Evolutionary conservation across 1,140 invertebrate species (phyloP).

Genomic region (Dendrolimus kikuchii): DNA sequence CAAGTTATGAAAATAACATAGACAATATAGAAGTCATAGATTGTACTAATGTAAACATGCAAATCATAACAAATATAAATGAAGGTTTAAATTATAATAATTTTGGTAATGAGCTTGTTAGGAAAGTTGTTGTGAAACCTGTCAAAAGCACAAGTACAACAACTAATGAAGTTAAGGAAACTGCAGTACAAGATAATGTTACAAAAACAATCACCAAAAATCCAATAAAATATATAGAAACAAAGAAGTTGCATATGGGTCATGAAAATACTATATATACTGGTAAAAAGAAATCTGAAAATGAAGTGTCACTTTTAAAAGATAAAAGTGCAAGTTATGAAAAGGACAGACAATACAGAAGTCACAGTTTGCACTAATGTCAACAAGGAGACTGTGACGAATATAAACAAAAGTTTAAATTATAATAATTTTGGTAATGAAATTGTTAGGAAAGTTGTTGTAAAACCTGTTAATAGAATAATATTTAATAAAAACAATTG

Average conservation of each 20-base stretch:
- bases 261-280: no score
- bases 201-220: no score
- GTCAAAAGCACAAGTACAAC: conserved; percentile 36
- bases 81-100: conserved; percentile 50
- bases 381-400: conserved; percentile 32
- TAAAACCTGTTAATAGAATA: conserved; percentile 51
- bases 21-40: conserved; percentile 40
- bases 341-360: conserved; percentile 15
- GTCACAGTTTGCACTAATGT: conserved; percentile 46
- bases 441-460: conserved; percentile 29
- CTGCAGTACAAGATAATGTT: no score
- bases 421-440: conserved; percentile 51
- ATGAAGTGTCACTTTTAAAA: no score
- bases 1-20: background rate
- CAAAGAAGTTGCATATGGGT: no score
- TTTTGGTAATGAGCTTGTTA: conserved; percentile 47
- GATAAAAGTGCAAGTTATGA: no score
- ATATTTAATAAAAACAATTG: conserved; percentile 48
- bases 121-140: conserved; percentile 33
- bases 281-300: no score
- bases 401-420: conserved; percentile 49
- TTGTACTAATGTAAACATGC: conserved; percentile 38
- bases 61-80: conserved; percentile 47
- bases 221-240: no score
- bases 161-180: no score